These are phyloP conservation scores for Arvicanthis niloticus DNA, from an alignment of 2,113 vertebrate species.

Conservation along the genomic window DNA sequence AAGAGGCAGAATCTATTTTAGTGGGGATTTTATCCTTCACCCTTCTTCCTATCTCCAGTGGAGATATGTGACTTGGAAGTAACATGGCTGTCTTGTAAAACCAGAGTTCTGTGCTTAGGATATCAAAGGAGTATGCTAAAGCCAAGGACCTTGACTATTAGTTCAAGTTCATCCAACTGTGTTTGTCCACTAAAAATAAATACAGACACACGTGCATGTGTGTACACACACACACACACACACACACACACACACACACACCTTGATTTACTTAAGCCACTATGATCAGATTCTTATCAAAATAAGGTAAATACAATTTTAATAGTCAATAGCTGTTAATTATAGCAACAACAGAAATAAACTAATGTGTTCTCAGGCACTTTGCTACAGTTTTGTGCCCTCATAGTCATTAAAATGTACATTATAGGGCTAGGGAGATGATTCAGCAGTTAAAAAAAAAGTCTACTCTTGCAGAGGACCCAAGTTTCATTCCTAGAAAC, in stretches of 20 bases:
- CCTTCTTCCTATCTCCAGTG: neutral
- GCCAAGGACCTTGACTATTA: neutral
- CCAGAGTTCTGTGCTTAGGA: neutral
- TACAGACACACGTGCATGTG: neutral
- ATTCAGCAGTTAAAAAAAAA: neutral
- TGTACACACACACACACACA: neutral
- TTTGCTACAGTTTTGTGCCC: neutral
- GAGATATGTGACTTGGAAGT: neutral
- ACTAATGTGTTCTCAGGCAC: neutral
- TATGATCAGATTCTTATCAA: constrained; percentile 1
- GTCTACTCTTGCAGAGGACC: neutral
- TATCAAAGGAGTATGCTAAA: neutral
- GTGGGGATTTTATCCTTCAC: neutral
- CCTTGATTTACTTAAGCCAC: neutral
- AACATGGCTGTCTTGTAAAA: neutral
- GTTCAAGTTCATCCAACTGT: neutral
- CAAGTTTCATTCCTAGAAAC: neutral
- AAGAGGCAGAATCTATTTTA: neutral
- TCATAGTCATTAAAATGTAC: neutral
- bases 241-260: neutral
- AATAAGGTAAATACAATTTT: neutral
- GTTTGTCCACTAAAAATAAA: neutral
- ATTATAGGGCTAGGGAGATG: neutral
- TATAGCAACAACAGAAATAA: neutral
- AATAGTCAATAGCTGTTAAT: neutral